A percentile compares a stretch with the other conserved stretches of the same genome.
Evolutionary conservation across 2,113 vertebrate species (phyloP).

Genomic region (Tapirus terrestris): DNA sequence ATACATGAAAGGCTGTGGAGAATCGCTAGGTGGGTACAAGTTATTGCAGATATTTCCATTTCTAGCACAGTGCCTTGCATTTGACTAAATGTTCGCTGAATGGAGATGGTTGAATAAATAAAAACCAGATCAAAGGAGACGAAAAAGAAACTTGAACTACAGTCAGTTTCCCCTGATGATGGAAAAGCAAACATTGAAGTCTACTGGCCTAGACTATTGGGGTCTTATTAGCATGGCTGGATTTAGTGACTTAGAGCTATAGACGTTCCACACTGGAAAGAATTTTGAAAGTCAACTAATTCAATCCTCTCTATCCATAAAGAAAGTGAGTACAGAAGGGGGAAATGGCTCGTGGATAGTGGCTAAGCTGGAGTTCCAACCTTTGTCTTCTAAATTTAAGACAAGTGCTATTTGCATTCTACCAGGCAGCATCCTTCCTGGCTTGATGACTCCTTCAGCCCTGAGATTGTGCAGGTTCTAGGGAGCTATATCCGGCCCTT

Average conservation of each 20-base stretch:
- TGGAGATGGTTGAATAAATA: not conserved
- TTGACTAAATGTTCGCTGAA: conserved; percentile 24
- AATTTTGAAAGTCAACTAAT: not conserved
- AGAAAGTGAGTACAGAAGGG: not conserved
- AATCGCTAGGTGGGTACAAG: not conserved
- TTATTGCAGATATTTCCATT: not conserved
- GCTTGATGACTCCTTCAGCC: not conserved
- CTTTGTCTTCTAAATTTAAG: not conserved
- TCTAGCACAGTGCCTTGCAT: not conserved
- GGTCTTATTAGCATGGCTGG: not conserved
- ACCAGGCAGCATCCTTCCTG: not conserved
- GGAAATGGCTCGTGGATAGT: not conserved
- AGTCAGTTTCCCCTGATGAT: not conserved
- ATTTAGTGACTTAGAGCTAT: not conserved
- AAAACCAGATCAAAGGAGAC: conserved; percentile 20
- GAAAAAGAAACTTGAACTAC: not conserved
- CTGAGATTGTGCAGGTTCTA: not conserved
- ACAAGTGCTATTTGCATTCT: not conserved
- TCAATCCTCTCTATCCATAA: not conserved
- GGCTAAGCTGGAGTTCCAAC: not conserved
- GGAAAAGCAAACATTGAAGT: not conserved
- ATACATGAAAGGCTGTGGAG: not conserved
- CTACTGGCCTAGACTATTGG: not conserved
- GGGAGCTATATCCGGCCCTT: not conserved
- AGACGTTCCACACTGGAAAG: not conserved